A percentile compares a stretch with the other conserved stretches of the same genome.
These are phyloP conservation scores for Sclerurus mexicanus DNA, from an alignment of 2,113 vertebrate species.

Conservation along the genomic window DNA sequence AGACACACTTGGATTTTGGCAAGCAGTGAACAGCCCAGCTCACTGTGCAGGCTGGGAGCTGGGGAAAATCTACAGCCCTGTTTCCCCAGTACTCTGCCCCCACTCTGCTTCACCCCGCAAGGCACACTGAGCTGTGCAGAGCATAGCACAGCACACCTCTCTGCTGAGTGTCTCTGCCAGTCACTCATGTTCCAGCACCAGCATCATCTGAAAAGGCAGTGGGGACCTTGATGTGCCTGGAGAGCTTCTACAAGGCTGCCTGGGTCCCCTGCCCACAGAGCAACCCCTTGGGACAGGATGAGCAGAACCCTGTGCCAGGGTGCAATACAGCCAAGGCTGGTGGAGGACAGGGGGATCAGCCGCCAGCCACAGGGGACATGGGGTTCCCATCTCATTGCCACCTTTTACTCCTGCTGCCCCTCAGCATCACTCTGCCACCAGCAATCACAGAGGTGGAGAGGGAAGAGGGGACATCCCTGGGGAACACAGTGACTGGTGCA, in stretches of 20 bases:
- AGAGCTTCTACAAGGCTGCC: not conserved
- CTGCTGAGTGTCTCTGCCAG: not conserved
- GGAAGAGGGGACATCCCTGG: not conserved
- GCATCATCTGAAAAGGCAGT: not conserved
- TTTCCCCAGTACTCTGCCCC: not conserved
- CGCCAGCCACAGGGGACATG: not conserved
- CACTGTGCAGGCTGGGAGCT: not conserved
- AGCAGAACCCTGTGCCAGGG: not conserved
- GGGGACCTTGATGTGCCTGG: accelerated
- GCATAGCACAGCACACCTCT: not conserved
- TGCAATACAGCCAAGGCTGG: not conserved
- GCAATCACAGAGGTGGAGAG: not conserved
- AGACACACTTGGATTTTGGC: accelerated
- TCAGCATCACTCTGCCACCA: accelerated
- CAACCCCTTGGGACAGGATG: not conserved
- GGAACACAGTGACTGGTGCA: not conserved
- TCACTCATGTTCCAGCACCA: not conserved
- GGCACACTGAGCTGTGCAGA: not conserved
- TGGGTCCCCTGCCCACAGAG: not conserved
- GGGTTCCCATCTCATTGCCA: not conserved
- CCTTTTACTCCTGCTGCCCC: not conserved
- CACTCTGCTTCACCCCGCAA: not conserved
- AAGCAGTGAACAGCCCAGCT: not conserved
- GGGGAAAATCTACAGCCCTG: not conserved
- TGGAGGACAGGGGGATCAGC: not conserved